Percentiles rank a stretch among this genome's conserved stretches.
Evolutionary conservation across 2,113 vertebrate species (phyloP).

Genomic region (Xenotilapia longispinis): DNA sequence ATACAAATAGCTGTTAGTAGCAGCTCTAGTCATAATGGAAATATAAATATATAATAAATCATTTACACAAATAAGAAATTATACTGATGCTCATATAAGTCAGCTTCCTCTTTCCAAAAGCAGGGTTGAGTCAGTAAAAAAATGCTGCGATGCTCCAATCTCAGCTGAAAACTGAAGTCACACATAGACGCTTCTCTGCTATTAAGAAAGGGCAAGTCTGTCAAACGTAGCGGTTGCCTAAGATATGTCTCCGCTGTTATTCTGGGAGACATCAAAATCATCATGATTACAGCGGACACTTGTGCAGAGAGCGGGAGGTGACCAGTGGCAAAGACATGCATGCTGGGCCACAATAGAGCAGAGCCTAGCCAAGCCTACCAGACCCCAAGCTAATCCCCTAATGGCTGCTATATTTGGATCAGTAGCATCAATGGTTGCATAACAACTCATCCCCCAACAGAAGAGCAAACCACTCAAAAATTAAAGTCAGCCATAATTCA

Average conservation of each 20-base stretch:
- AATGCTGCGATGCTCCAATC: background rate
- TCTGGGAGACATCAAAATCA: background rate
- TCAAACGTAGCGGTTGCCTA: background rate
- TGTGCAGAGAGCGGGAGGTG: background rate
- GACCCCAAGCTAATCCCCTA: constrained; percentile 67
- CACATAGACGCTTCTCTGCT: background rate
- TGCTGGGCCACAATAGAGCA: constrained; percentile 2
- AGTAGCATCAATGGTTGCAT: constrained; percentile 54
- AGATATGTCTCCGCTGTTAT: constrained; percentile 1
- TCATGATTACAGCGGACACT: constrained; percentile 1
- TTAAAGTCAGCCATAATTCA: background rate
- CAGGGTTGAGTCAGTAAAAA: accelerated
- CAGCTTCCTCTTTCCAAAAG: background rate
- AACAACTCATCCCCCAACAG: constrained; percentile 47
- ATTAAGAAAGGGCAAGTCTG: background rate
- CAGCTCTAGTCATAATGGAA: accelerated
- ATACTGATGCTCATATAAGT: background rate
- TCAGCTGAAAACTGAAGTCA: background rate
- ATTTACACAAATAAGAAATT: background rate
- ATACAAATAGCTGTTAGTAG: background rate
- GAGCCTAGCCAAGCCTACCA: constrained; percentile 23
- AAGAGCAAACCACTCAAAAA: constrained; percentile 28
- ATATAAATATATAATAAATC: background rate
- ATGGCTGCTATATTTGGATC: constrained; percentile 73
- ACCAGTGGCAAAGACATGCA: constrained; percentile 44